phyloP scores from a whole-genome alignment of 2,797 vertebrate species.

The Tiaroga cobitis region DNA sequence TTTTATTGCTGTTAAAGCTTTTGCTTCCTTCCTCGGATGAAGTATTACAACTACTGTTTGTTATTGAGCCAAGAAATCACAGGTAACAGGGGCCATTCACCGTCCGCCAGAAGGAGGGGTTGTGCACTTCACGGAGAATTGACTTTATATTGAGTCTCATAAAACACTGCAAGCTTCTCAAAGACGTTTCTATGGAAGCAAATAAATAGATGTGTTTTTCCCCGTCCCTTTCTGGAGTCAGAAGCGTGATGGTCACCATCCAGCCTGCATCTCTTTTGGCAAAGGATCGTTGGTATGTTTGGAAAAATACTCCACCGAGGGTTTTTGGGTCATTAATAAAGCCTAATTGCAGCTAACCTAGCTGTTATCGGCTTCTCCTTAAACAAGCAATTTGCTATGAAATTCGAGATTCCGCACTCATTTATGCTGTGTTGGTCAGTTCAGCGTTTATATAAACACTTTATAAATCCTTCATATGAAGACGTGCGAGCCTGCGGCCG shows the following conservation, averaged over 20 bases:
- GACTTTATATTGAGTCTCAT: conserved; percentile 64
- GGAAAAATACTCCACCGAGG: conserved; percentile 57
- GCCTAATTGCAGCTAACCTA: conserved; percentile 70
- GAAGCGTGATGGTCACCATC: conserved; percentile 52
- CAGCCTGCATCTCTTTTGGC: conserved; percentile 57
- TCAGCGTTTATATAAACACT: conserved; percentile 73
- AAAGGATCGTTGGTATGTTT: conserved; percentile 51
- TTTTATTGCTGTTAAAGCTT: conserved; percentile 50
- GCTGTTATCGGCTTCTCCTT: conserved; percentile 76
- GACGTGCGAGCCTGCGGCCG: conserved; percentile 39
- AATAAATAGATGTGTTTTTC: conserved; percentile 60
- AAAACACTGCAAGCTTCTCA: conserved; percentile 58
- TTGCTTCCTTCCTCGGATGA: conserved; percentile 51
- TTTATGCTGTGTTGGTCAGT: conserved; percentile 64
- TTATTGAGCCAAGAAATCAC: conserved; percentile 57
- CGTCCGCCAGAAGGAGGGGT: conserved; percentile 49
- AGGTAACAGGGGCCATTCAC: conserved; percentile 58
- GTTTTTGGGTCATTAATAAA: conserved; percentile 75
- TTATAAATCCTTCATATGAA: conserved; percentile 71
- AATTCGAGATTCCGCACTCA: conserved; percentile 68
- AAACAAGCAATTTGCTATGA: conserved; percentile 69
- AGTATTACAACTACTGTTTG: conserved; percentile 62
- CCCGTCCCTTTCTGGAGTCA: conserved; percentile 42
- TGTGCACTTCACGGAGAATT: conserved; percentile 62
- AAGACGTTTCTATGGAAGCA: conserved; percentile 62